phyloP scores from a whole-genome alignment of 2,888 invertebrate species.

The Dryadula phaetusa region DNA sequence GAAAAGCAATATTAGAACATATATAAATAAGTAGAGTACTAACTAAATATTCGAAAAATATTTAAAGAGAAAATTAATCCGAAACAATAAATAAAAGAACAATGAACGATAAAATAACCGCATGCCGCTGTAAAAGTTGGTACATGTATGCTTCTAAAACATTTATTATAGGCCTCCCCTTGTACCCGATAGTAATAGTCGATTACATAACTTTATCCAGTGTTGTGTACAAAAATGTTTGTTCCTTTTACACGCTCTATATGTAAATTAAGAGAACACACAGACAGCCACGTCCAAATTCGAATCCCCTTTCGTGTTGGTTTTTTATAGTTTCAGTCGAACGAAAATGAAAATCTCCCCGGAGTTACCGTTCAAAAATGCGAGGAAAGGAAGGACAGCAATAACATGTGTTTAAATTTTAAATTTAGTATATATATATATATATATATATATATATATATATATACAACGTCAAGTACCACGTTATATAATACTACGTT shows the following conservation, averaged over 20 bases:
- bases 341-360: conserved; percentile 10
- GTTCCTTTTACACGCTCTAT: conserved; percentile 29
- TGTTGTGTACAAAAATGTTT: conserved; percentile 28
- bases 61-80: conserved; percentile 16
- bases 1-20: too few relatives aligned
- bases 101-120: conserved; percentile 33
- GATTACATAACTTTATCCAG: conserved; percentile 37
- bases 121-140: conserved; percentile 28
- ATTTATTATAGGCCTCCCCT: conserved; percentile 31
- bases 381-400: conserved; percentile 10
- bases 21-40: background rate
- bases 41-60: background rate
- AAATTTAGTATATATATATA: too few relatives aligned
- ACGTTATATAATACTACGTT: too few relatives aligned
- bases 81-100: conserved; percentile 19
- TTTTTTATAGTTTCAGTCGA: background rate
- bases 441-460: too few relatives aligned
- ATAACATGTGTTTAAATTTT: background rate
- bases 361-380: background rate
- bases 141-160: conserved; percentile 33
- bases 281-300: conserved; percentile 10
- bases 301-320: background rate
- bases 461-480: too few relatives aligned
- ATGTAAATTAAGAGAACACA: conserved; percentile 33
- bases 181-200: conserved; percentile 32